These are phyloP conservation scores for Subacronicta megacephala DNA, from an alignment of 2,888 invertebrate species.

Conservation along the genomic window DNA sequence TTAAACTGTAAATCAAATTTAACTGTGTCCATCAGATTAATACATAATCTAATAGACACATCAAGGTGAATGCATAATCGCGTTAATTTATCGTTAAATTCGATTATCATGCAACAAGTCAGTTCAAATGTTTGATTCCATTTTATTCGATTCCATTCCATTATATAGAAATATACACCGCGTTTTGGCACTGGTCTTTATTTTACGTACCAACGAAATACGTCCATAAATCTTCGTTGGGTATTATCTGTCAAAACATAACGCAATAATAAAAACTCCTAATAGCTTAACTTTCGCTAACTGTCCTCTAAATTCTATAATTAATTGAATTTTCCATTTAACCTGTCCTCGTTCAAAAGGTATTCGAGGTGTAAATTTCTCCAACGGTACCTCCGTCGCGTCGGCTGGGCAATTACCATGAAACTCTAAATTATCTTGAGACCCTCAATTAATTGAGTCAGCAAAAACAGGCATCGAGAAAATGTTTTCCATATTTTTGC, in stretches of 20 bases:
- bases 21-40: too few species aligned
- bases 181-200: too few species aligned
- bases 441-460: neutral
- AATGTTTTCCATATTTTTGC: slow-evolving; percentile 1
- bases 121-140: too few species aligned
- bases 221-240: slow-evolving; percentile 29
- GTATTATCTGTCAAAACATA: slow-evolving; percentile 33
- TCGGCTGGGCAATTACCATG: slow-evolving; percentile 25
- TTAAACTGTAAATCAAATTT: too few species aligned
- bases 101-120: too few species aligned
- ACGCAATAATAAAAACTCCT: slow-evolving; percentile 44
- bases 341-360: slow-evolving; percentile 34
- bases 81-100: too few species aligned
- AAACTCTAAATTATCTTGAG: slow-evolving; percentile 22
- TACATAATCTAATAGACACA: too few species aligned
- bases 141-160: too few species aligned
- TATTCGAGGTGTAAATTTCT: slow-evolving; percentile 33
- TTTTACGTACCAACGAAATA: neutral
- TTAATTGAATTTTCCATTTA: slow-evolving; percentile 42
- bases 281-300: slow-evolving; percentile 44
- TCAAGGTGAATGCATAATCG: too few species aligned
- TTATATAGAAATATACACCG: too few species aligned
- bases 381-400: slow-evolving; percentile 10
- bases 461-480: slow-evolving; percentile 1
- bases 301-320: slow-evolving; percentile 35